Evolutionary conservation across 1,140 invertebrate species (phyloP), one percentile per base, ranked within the genome.

Genomic region (Lucilia cuprina): DNA sequence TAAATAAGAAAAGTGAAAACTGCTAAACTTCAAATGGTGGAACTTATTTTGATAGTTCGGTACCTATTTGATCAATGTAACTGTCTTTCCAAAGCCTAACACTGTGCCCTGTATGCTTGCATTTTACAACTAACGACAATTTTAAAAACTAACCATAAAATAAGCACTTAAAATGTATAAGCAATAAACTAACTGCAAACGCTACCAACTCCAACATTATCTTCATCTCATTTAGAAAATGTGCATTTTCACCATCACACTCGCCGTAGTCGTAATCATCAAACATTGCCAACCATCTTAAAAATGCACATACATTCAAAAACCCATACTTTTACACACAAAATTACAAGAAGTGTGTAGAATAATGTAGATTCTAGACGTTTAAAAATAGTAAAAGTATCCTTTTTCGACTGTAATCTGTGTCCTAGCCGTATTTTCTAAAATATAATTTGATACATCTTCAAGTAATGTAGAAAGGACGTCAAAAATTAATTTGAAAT

Each of bases 131-230:
- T 80, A 80, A 80, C 77, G 77, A 80, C 77, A 80, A 80, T 80
- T 80, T 19, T 49, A 50, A 49, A 49, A 49, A 19, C 77, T 80
- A 47, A 47, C 47, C 77, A 80, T 80, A 80, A 80, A 80, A 80
- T 80, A 49, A 49, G 77, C 77, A 49, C 77, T 80, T 49, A 80
- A 80, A 80, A 19, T 70, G 65, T 50, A 80, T 19, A 49, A 80
- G 47, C 41, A 47, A 80, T 80, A 80, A 80, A 80, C 41, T 50
- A 49, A 49, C 77, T 80, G 41, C 17, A 47, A 80, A 80, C 17
- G 10, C n/a, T 80, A 80, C 41, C 77, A 80, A 49, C 77, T 21
- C n/a, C 65, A 70, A 21, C 65, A 17, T 17, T 13, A 60, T 41
- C 55, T 60, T 60, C 55, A 60, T 60, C 17, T 78, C 34, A 78